These are phyloP conservation scores for Porites lobata DNA, from an alignment of 92 coral and sea anemone genomes.

Conservation along the genomic window DNA sequence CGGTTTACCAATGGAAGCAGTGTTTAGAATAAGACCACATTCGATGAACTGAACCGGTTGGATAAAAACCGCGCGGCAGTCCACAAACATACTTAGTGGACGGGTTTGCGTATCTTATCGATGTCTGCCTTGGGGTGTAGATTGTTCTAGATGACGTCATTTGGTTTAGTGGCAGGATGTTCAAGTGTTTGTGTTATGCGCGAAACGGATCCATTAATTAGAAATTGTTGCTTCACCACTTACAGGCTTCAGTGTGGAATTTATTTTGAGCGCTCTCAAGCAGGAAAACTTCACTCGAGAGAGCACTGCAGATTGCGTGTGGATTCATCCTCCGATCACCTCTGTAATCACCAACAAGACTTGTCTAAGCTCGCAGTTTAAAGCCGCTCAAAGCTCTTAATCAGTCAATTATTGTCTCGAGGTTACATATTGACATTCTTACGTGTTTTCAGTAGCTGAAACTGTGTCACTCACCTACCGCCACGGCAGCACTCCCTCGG, in stretches of 20 bases:
- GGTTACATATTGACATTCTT: conserved; percentile 33
- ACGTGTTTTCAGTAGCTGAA: conserved; percentile 14
- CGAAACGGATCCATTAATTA: background rate
- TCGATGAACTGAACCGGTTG: background rate
- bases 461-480: background rate
- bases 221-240: background rate
- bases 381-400: conserved; percentile 38
- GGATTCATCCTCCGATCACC: conserved; percentile 1
- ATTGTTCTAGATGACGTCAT: conserved; percentile 56
- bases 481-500: background rate
- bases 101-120: conserved; percentile 14
- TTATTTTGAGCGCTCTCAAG: background rate
- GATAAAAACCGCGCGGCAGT: conserved; percentile 41
- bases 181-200: background rate
- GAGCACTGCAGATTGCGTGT: conserved; percentile 40
- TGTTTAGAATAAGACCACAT: conserved; percentile 4
- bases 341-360: conserved; percentile 38
- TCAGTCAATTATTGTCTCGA: conserved; percentile 14
- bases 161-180: conserved; percentile 32
- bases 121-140: background rate
- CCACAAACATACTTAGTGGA: conserved; percentile 22
- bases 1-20: conserved; percentile 27
- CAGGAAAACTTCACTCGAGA: conserved; percentile 26
- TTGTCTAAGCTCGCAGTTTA: conserved; percentile 45
- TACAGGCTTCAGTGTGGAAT: background rate